phyloP scores from a whole-genome alignment of 2,888 invertebrate species.

The Morpho deidamia region DNA sequence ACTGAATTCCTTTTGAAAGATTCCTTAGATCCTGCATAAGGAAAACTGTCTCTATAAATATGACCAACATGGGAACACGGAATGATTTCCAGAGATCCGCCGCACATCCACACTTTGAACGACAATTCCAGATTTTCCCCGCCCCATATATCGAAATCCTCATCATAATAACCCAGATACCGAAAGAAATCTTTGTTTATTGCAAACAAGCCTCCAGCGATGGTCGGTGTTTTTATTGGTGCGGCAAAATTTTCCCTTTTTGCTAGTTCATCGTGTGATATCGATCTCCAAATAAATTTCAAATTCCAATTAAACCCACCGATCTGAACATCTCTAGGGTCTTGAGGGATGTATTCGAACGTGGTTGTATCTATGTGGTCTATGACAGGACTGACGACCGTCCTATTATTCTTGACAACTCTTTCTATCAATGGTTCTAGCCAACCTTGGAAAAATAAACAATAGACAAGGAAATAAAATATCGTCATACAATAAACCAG shows the following conservation, averaged over 20 bases:
- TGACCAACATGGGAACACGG: conserved; percentile 99
- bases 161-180: conserved; percentile 95
- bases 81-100: conserved; percentile 96
- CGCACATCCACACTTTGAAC: conserved; percentile 99
- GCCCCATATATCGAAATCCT: conserved; percentile 99
- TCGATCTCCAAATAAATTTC: conserved; percentile 96
- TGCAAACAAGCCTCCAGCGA: conserved; percentile 98
- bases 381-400: conserved; percentile 94
- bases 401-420: conserved; percentile 84
- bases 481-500: background rate
- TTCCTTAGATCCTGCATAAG: conserved; percentile 93
- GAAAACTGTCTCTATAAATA: conserved; percentile 95
- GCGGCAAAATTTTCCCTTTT: conserved; percentile 86
- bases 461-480: background rate
- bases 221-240: conserved; percentile 94
- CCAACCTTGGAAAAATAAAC: conserved; percentile 81
- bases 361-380: conserved; percentile 94
- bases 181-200: conserved; percentile 94
- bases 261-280: conserved; percentile 89
- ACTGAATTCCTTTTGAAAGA: conserved; percentile 94
- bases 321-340: conserved; percentile 85
- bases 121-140: conserved; percentile 97
- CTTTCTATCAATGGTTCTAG: conserved; percentile 91
- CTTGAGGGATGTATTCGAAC: conserved; percentile 89
- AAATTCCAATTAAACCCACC: conserved; percentile 95